Evolutionary conservation across 2,888 invertebrate species (phyloP).

Genomic region (Syritta pipiens): DNA sequence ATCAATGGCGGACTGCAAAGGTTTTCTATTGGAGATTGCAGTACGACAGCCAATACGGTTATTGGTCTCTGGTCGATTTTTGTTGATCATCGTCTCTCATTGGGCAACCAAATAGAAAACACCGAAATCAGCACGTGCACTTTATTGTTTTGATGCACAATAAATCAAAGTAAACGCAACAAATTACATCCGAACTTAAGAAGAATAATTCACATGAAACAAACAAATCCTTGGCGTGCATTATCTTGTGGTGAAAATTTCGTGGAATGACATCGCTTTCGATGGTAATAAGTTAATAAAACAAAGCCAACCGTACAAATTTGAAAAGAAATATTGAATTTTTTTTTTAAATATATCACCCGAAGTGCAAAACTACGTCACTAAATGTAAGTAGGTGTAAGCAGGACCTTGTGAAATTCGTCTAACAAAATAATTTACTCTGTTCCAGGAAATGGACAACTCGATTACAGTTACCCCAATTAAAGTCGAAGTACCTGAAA

Average conservation of each 20-base stretch:
- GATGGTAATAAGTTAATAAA: slow-evolving; percentile 8
- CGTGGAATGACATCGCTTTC: slow-evolving; percentile 4
- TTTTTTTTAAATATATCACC: slow-evolving; percentile 5
- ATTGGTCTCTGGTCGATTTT: slow-evolving; percentile 72
- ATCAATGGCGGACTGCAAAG: slow-evolving; percentile 73
- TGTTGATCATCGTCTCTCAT: slow-evolving; percentile 72
- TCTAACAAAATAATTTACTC: background rate
- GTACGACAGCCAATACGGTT: slow-evolving; percentile 71
- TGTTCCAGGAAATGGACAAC: slow-evolving; percentile 49
- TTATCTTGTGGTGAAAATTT: slow-evolving; percentile 8
- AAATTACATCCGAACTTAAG: slow-evolving; percentile 34
- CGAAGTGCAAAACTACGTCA: background rate
- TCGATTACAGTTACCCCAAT: slow-evolving; percentile 69
- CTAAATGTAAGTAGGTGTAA: slow-evolving; percentile 6
- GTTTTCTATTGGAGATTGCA: slow-evolving; percentile 73
- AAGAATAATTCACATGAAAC: slow-evolving; percentile 26
- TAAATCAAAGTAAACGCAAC: slow-evolving; percentile 50
- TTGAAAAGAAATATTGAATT: slow-evolving; percentile 8
- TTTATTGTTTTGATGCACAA: slow-evolving; percentile 67
- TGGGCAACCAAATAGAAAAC: slow-evolving; percentile 71
- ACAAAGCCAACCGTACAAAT: slow-evolving; percentile 29
- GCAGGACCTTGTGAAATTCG: background rate
- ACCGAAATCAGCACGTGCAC: slow-evolving; percentile 71
- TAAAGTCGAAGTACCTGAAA: slow-evolving; percentile 67
- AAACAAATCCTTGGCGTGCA: slow-evolving; percentile 12